Percentiles rank a stretch among this genome's conserved stretches.
These are phyloP conservation scores for Petrolisthes manimaculis DNA, from an alignment of 2,888 invertebrate genomes.

Conservation along the genomic window DNA sequence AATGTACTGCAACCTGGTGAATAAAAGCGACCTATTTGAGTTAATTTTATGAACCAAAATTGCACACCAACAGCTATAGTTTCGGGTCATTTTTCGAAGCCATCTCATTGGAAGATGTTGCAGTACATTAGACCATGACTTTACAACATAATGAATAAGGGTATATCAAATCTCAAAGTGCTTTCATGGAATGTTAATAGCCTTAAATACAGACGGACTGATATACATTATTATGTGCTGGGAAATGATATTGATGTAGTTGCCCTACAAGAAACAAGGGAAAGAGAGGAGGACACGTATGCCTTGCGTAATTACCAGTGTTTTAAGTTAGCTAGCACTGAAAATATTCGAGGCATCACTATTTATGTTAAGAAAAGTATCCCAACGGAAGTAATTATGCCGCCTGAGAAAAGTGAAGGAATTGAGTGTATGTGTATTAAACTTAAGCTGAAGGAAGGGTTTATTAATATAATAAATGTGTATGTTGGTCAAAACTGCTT, in stretches of 20 bases:
- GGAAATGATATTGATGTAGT: background rate
- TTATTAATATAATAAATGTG: background rate
- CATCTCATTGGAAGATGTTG: too few species aligned
- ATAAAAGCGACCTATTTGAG: too few species aligned
- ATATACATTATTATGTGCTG: background rate
- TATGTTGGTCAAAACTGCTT: background rate
- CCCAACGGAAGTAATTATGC: background rate
- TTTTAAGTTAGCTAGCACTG: background rate
- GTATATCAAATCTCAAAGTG: background rate
- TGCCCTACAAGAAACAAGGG: background rate
- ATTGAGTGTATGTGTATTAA: background rate
- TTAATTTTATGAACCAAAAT: too few species aligned
- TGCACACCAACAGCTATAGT: too few species aligned
- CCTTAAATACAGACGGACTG: background rate
- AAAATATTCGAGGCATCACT: background rate
- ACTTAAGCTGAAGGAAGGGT: background rate
- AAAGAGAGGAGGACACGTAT: background rate
- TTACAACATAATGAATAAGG: background rate
- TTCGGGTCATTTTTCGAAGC: too few species aligned
- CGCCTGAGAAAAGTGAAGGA: background rate
- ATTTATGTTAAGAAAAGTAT: background rate
- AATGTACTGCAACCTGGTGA: too few species aligned
- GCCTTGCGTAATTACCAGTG: too few species aligned
- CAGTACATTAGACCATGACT: too few species aligned
- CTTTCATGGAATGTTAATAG: background rate